phyloP scores from a whole-genome alignment of 2,113 vertebrate genomes.

The Rhynchomys soricoides region DNA sequence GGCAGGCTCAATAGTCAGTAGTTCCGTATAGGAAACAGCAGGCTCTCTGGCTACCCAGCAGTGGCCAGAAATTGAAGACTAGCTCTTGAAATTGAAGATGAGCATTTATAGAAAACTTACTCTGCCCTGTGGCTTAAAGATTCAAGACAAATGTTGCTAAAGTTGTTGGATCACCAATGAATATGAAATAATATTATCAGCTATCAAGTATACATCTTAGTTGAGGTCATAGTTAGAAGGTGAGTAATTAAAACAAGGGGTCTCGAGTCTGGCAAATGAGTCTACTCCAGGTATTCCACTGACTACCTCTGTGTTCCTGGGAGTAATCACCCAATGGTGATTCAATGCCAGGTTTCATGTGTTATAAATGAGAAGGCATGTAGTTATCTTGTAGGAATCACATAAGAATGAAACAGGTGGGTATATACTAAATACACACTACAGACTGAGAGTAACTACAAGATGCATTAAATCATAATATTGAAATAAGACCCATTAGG shows the following conservation, averaged over 20 bases:
- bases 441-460: background rate
- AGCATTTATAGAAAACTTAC: slow-evolving; percentile 78
- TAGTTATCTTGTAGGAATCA: background rate
- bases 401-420: background rate
- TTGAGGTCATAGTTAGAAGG: background rate
- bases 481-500: background rate
- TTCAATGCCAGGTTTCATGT: background rate
- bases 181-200: background rate
- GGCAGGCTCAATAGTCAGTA: slow-evolving; percentile 65
- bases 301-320: background rate
- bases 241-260: background rate
- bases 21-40: slow-evolving; percentile 73
- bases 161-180: background rate
- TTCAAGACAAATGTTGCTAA: slow-evolving; percentile 63
- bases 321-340: background rate
- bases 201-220: background rate
- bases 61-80: slow-evolving; percentile 61
- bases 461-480: slow-evolving; percentile 12
- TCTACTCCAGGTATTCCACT: background rate
- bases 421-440: background rate
- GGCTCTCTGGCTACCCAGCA: slow-evolving; percentile 68
- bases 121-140: slow-evolving; percentile 73
- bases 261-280: background rate
- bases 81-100: slow-evolving; percentile 79
- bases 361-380: background rate